Evolutionary conservation across 2,797 vertebrate species (phyloP).

Genomic region (Melanogrammus aeglefinus): DNA sequence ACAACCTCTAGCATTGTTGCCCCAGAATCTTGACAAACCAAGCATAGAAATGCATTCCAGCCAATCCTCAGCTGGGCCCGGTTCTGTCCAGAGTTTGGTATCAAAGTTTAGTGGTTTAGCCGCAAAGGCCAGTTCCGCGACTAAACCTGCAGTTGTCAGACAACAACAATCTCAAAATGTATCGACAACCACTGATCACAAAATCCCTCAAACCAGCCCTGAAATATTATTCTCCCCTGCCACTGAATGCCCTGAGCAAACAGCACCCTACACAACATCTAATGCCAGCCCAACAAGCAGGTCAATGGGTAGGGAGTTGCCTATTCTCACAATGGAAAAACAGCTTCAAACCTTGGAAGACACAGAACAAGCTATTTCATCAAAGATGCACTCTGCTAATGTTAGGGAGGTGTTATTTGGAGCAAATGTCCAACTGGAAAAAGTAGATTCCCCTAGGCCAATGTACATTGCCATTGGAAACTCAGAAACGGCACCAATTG

Average conservation of each 20-base stretch:
- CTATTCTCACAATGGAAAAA: constrained; percentile 24
- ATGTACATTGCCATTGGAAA: constrained; percentile 62
- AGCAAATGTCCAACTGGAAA: constrained; percentile 20
- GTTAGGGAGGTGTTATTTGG: constrained; percentile 20
- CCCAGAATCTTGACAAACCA: constrained; percentile 21
- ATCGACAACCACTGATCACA: constrained; percentile 23
- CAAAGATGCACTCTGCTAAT: not conserved
- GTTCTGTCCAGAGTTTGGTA: constrained; percentile 60
- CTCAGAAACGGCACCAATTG: constrained; percentile 29
- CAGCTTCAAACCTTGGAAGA: constrained; percentile 33
- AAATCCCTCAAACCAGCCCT: not conserved
- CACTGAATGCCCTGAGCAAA: constrained; percentile 15
- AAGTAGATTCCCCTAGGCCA: constrained; percentile 37
- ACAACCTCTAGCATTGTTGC: constrained; percentile 27
- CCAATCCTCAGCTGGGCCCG: constrained; percentile 21
- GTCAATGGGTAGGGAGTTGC: constrained; percentile 8
- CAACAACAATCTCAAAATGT: constrained; percentile 14
- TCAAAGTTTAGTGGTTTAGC: constrained; percentile 56
- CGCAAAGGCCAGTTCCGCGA: constrained; percentile 27
- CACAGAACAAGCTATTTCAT: constrained; percentile 18
- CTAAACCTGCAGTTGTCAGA: constrained; percentile 26
- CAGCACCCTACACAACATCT: constrained; percentile 5
- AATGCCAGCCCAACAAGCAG: constrained; percentile 21
- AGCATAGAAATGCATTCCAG: constrained; percentile 13
- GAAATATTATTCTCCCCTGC: constrained; percentile 18